Base-by-base conservation (phyloP, 2,888 invertebrate genomes). In the Agrenia bidenticulata region DNA sequence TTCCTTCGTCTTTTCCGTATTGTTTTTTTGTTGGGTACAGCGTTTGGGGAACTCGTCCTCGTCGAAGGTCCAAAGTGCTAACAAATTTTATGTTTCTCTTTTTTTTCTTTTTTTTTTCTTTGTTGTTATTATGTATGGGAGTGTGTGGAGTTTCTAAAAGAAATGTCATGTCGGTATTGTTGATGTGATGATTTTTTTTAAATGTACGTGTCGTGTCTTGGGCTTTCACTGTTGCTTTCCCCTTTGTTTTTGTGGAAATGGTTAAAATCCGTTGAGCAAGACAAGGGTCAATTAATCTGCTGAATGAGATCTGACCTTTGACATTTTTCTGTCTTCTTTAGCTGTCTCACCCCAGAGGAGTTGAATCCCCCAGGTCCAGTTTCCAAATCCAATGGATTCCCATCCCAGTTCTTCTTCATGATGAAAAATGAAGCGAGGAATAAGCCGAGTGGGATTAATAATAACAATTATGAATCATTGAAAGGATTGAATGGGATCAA, bases 321-420 rank as follows among this genome's bases (percentile, higher is more conserved):
- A 45, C 64, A 24, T 61, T 49, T 60, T 60, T 41, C 21, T 50
- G 15, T 9, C 15, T 61, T 26, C 17, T 66, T 53, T 72, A 76
- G 76, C 63, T 76, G 76, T 63, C 61, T 72, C 61, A 76, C 76
- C 49, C 76, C 76, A 19, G 76, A 76, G 66, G 76, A 76, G 50
- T 63, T 73, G 67, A 67, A 67, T 55, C 67, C 69, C 41, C 69
- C 69, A 23, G 66, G 63, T 64, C 61, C 69, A 54, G 69, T 66
- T 26, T 66, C 69, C 19, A 60, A 74, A 65, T 55, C 64, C 24
- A 63, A 61, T 49, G 68, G 66, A 19, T 76, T 74, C 70, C 71
- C 72, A 51, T 71, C 74, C 11, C 72, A 76, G 51, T 68, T 72
- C 59, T 73, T 72, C 42, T 73, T 72, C 61, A 70, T 74, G 69